A percentile compares a stretch with the other conserved stretches of the same genome.
Conservation (phyloP, 2,797 vertebrate species). For the Orientallactaga sibirica region DNA sequence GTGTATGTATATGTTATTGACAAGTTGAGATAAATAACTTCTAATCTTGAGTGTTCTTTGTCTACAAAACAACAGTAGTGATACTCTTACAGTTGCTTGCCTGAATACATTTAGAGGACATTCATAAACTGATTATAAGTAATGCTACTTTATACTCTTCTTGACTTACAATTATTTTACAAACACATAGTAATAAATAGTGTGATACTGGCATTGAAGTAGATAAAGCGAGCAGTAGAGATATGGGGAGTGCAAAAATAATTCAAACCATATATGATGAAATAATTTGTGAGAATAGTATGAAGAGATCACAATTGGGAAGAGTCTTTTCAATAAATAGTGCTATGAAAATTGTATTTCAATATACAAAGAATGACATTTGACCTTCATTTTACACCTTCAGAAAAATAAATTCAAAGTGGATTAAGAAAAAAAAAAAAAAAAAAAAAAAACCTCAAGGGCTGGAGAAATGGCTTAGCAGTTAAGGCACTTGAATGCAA, state of each 20-base stretch:
- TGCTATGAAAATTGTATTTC: neutral
- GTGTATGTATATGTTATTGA: too few species aligned
- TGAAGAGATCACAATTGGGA: neutral
- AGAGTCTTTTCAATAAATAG: neutral
- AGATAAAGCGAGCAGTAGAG: neutral
- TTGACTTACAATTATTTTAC: neutral
- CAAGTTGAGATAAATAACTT: neutral
- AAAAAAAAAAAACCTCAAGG: neutral
- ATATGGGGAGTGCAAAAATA: neutral
- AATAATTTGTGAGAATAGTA: neutral
- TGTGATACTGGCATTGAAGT: neutral
- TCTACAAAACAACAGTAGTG: neutral
- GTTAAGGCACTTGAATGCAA: too few species aligned
- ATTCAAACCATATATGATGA: neutral
- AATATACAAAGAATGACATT: neutral
- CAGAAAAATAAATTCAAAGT: neutral
- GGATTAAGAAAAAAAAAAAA: neutral
- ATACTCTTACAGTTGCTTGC: neutral
- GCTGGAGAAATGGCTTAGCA: too few species aligned
- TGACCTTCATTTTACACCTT: neutral
- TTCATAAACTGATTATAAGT: neutral
- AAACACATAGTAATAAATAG: neutral
- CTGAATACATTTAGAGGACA: neutral
- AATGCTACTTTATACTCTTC: neutral
- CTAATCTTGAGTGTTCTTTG: neutral